phyloP scores from a whole-genome alignment of 1,140 invertebrate species.

The Lordiphosa collinella region DNA sequence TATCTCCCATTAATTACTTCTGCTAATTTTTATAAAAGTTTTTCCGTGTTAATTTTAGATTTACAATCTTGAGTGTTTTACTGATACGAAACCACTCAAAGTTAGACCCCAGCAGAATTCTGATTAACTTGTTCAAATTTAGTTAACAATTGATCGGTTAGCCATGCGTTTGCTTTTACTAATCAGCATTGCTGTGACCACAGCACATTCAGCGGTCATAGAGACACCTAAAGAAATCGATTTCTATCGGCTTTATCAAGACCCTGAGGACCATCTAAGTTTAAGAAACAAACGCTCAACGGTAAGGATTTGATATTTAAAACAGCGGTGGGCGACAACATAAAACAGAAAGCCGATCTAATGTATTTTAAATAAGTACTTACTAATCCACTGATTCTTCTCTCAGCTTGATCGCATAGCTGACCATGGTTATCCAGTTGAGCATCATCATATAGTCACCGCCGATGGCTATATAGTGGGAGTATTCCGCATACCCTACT shows the following conservation, averaged over 20 bases:
- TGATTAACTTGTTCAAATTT: conserved; percentile 4
- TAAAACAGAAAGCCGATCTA: too few relatives aligned
- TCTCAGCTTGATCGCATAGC: conserved; percentile 45
- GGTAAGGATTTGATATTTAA: conserved; percentile 9
- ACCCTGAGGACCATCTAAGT: conserved; percentile 49
- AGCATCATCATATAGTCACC: conserved; percentile 80
- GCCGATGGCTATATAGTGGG: conserved; percentile 81
- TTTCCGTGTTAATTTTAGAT: too few relatives aligned
- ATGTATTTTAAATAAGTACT: too few relatives aligned
- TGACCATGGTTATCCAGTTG: conserved; percentile 80
- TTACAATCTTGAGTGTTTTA: not conserved
- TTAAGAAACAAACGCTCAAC: conserved; percentile 30
- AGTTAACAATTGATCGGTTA: conserved; percentile 7
- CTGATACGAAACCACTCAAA: conserved; percentile 12
- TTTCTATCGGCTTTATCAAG: conserved; percentile 45
- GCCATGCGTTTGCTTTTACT: conserved; percentile 21
- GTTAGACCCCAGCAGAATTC: not conserved
- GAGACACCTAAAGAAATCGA: conserved; percentile 27
- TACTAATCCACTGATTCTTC: not conserved
- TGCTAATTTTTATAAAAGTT: not conserved
- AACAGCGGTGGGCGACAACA: too few relatives aligned
- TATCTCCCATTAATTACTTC: too few relatives aligned
- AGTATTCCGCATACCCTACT: conserved; percentile 80
- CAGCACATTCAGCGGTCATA: conserved; percentile 14
- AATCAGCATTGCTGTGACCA: not conserved